A percentile compares a stretch with the other conserved stretches of the same genome.
Conservation (phyloP, 2,113 vertebrate genomes). For the Prunella himalayana region DNA sequence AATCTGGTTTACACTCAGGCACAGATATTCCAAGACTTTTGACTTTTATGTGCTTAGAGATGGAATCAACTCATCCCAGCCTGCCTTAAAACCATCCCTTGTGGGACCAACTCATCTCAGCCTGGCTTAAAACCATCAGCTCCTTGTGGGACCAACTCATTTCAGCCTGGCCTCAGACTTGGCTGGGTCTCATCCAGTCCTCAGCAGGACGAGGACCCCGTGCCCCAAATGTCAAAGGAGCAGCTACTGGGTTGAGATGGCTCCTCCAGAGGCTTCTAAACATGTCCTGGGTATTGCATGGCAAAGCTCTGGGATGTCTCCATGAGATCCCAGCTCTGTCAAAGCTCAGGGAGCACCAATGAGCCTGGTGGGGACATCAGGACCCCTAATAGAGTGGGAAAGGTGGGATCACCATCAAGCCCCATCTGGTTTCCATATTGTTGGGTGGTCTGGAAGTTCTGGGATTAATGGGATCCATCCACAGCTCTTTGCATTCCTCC, state of each 20-base stretch:
- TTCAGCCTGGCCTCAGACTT: background rate
- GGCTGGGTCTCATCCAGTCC: background rate
- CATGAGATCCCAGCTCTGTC: background rate
- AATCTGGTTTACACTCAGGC: background rate
- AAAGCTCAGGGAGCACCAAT: background rate
- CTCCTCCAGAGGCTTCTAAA: background rate
- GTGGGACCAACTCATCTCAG: background rate
- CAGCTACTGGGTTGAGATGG: background rate
- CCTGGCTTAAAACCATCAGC: background rate
- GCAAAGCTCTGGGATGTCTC: background rate
- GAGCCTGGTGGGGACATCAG: background rate
- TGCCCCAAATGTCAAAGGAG: background rate
- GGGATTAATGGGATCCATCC: background rate
- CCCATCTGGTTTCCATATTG: background rate
- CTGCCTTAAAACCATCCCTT: background rate
- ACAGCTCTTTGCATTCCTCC: background rate
- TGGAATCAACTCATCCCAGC: background rate
- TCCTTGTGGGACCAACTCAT: background rate
- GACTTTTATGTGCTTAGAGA: background rate
- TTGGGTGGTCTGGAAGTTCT: constrained; percentile 5
- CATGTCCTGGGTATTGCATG: background rate
- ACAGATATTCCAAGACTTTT: background rate
- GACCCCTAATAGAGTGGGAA: background rate
- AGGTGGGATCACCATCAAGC: rapidly evolving
- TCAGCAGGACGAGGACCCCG: rapidly evolving